Base-by-base conservation (phyloP, 2,888 invertebrate species). In the Cataglyphis altisquamis region DNA sequence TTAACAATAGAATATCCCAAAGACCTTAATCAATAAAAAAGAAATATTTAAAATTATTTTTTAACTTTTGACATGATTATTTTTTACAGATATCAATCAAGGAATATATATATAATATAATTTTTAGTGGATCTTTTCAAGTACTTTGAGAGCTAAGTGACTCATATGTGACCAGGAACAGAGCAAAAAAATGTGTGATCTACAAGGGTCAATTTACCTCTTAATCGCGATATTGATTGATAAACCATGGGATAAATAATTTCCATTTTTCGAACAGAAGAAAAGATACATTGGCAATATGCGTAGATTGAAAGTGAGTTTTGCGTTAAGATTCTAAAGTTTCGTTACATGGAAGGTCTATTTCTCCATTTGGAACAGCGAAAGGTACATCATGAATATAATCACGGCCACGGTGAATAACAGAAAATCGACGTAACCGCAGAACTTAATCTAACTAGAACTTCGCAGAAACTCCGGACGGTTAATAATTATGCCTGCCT, bases 401-500 rank as follows among this genome's bases (percentile, higher is more conserved):
- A 73, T 60, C 41, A 39, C 29, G 41, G 73, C 29, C 73, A 8
- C n/a, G 5, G 5, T 41, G 60, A 60, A 73, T 60, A 57, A 73
- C 60, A 60, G 60, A 73, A 60, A 60, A 73, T 73, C n/a, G 29
- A 73, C 73, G 41, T 73, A 73, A 73, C 73, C 73, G 60, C 73
- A 60, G 73, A 60, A 29, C 60, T 41, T 73, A 41, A 73, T 73
- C 73, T n/a, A 73, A 60, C n/a, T 41, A 52, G 72, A 57, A 72
- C 72, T 57, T 72, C 25, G 72, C 25, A 21, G n/a, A 60, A 73
- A 73, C 73, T 29, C 21, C 21, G 52, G 29, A 0, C 52, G 36
- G 55, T 12, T 73, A 60, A 73, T 41, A 25, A 73, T 57, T 21
- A 21, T 41, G 57, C 6, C 39, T n/a, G 55, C 36, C 36, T 55